phyloP scores from a whole-genome alignment of 1,140 invertebrate genomes.

The Drosophila rhopaloa region DNA sequence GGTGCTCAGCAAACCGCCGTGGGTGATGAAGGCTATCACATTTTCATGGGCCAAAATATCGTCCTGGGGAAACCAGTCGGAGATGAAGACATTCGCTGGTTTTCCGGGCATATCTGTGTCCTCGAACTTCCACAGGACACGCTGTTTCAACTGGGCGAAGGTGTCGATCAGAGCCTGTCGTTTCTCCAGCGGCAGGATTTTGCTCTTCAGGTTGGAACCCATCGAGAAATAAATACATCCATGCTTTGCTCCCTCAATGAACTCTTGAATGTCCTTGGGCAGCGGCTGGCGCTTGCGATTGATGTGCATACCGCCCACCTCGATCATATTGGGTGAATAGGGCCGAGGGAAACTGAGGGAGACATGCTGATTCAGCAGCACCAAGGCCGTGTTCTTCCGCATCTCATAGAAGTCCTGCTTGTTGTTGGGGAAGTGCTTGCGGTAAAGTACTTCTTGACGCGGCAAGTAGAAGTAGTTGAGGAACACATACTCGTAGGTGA shows the following conservation, averaged over 20 bases:
- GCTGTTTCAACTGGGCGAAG: constrained; percentile 86
- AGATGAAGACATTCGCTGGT: constrained; percentile 87
- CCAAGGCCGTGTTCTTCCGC: constrained; percentile 84
- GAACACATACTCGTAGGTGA: constrained; percentile 58
- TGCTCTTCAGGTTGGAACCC: constrained; percentile 87
- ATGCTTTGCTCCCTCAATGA: constrained; percentile 86
- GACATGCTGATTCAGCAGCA: constrained; percentile 87
- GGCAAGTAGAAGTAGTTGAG: constrained; percentile 64
- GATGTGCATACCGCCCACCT: constrained; percentile 87
- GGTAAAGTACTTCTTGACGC: constrained; percentile 77
- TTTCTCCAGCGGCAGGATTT: constrained; percentile 85
- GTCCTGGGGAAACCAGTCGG: constrained; percentile 90
- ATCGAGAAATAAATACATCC: constrained; percentile 88
- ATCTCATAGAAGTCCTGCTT: constrained; percentile 68
- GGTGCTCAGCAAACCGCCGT: constrained; percentile 89
- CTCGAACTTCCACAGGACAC: constrained; percentile 90
- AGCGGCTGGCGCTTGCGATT: constrained; percentile 79
- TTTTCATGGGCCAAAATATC: constrained; percentile 90
- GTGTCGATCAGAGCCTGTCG: constrained; percentile 86
- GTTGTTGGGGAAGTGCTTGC: constrained; percentile 79
- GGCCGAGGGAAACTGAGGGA: constrained; percentile 85
- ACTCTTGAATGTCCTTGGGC: constrained; percentile 85
- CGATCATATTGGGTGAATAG: constrained; percentile 86
- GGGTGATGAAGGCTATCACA: constrained; percentile 89
- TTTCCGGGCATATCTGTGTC: constrained; percentile 86